Percentiles rank a stretch among this genome's conserved stretches.
These are phyloP conservation scores for Drosophila oshimai DNA, from an alignment of 1,140 invertebrate species.

Conservation along the genomic window DNA sequence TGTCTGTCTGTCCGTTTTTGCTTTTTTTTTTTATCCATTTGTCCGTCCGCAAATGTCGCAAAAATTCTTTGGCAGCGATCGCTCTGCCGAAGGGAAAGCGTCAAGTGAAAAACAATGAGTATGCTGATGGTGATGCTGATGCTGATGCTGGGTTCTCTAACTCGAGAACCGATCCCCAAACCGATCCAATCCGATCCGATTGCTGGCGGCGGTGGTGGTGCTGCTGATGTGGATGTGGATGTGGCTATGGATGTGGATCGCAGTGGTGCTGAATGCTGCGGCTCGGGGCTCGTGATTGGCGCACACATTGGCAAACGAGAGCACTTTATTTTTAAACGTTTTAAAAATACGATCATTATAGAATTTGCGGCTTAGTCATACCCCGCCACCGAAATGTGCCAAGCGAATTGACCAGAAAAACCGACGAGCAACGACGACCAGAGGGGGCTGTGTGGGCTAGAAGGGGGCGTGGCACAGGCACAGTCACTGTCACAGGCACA, in stretches of 20 bases:
- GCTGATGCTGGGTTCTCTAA: no score
- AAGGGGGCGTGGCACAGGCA: neutral
- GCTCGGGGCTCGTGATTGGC: constrained; percentile 68
- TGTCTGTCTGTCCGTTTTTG: neutral
- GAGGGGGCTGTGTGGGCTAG: neutral
- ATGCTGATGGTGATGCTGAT: no score
- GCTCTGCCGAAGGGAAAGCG: constrained; percentile 4
- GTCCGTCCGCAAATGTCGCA: constrained; percentile 20
- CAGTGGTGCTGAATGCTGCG: constrained; percentile 3
- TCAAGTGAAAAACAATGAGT: constrained; percentile 41
- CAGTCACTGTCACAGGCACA: neutral
- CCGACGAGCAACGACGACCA: neutral
- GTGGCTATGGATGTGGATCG: neutral
- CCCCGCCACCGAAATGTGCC: constrained; percentile 49
- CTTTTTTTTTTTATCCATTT: no score
- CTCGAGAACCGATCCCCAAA: constrained; percentile 1
- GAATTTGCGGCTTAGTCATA: constrained; percentile 76
- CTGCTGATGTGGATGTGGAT: neutral
- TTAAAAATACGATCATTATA: constrained; percentile 78
- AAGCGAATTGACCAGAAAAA: constrained; percentile 62
- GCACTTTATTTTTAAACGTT: constrained; percentile 80
- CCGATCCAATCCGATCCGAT: neutral
- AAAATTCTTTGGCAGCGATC: constrained; percentile 33
- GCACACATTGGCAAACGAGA: constrained; percentile 79
- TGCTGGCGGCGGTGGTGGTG: neutral